Evolutionary conservation across 2,797 vertebrate genomes (phyloP).

Genomic region (Petrocephalus schoutedeni): DNA sequence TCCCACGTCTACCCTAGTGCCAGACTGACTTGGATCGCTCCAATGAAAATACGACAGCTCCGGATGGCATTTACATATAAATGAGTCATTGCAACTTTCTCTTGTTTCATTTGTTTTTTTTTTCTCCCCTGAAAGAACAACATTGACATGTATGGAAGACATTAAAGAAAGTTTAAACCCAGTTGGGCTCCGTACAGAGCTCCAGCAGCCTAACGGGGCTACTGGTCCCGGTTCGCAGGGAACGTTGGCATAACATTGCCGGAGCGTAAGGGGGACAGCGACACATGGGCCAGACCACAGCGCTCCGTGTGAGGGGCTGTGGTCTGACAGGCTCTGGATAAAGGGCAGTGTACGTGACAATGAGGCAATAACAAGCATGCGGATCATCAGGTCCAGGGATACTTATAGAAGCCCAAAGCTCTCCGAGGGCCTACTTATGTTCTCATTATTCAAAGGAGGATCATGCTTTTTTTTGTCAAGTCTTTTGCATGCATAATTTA

Average conservation of each 20-base stretch:
- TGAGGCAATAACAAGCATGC: neutral
- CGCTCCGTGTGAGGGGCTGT: slow-evolving; percentile 3
- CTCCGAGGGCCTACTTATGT: neutral
- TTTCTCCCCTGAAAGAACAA: slow-evolving; percentile 11
- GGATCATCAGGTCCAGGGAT: neutral
- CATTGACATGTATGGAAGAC: slow-evolving; percentile 16
- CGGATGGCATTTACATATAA: slow-evolving; percentile 21
- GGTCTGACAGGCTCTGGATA: slow-evolving; percentile 13
- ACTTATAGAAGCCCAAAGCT: neutral
- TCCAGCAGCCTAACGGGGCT: neutral
- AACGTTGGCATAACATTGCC: neutral
- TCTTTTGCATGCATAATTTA: neutral
- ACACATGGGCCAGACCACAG: neutral
- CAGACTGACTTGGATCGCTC: slow-evolving; percentile 23
- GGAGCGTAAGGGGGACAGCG: neutral
- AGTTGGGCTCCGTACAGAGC: neutral
- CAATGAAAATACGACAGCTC: slow-evolving; percentile 17
- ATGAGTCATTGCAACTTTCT: slow-evolving; percentile 13
- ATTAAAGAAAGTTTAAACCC: neutral
- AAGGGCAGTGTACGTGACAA: neutral
- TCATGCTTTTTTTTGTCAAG: neutral
- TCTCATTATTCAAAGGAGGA: neutral
- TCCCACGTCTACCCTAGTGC: slow-evolving; percentile 8
- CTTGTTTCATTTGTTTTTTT: neutral
- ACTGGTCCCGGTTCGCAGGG: neutral